Evolutionary conservation across 2,797 vertebrate species (phyloP).

Genomic region (Epinephelus coioides): DNA sequence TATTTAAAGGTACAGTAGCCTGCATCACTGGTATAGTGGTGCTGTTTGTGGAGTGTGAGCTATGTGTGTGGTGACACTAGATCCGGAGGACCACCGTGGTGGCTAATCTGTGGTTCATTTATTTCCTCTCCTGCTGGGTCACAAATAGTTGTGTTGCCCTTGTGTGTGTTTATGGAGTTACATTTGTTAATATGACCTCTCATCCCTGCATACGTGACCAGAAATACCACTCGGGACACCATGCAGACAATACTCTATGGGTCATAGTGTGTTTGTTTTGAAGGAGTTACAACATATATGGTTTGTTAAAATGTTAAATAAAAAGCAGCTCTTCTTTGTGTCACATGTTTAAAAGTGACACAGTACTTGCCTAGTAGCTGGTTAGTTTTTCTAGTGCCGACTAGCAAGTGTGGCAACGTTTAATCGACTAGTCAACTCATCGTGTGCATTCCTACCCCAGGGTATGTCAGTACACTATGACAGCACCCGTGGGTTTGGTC

Average conservation of each 20-base stretch:
- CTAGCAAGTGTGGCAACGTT: too few relatives aligned
- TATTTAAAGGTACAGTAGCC: constrained; percentile 44
- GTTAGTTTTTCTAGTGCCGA: too few relatives aligned
- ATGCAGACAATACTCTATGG: background rate
- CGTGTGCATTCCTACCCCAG: background rate
- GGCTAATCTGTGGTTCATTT: constrained; percentile 17
- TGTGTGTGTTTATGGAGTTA: constrained; percentile 13
- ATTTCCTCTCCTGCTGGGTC: constrained; percentile 17
- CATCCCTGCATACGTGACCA: background rate
- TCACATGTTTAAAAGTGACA: background rate
- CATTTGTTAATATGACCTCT: constrained; percentile 21
- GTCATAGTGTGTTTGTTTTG: background rate
- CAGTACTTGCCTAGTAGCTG: background rate
- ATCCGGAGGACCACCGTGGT: constrained; percentile 28
- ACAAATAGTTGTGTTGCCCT: constrained; percentile 16
- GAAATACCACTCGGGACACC: constrained; percentile 16
- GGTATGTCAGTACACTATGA: background rate
- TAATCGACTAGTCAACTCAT: too few relatives aligned
- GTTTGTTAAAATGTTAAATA: background rate
- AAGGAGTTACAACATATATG: background rate
- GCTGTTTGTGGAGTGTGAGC: constrained; percentile 8
- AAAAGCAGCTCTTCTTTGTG: too few relatives aligned
- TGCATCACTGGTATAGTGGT: background rate
- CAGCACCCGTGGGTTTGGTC: background rate
- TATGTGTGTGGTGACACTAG: constrained; percentile 32